phyloP scores from a whole-genome alignment of 2,113 vertebrate species.

The Erythrolamprus reginae region DNA sequence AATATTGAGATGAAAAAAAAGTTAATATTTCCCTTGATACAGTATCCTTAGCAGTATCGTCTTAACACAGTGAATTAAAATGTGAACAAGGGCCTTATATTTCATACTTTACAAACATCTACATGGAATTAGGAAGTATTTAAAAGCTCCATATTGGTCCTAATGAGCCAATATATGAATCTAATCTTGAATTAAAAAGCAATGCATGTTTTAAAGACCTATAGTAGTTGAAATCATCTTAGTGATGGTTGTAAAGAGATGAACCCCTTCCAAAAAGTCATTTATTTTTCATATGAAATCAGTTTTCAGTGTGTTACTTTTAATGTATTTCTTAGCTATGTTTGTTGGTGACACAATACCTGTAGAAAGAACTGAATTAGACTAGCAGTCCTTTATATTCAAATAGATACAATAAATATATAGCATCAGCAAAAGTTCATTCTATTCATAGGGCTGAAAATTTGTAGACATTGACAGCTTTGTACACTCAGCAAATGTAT shows the following conservation, averaged over 20 bases:
- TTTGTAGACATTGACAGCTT: slow-evolving; percentile 22
- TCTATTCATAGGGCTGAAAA: slow-evolving; percentile 30
- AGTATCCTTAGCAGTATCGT: not conserved
- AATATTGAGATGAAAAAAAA: not conserved
- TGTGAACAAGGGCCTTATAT: not conserved
- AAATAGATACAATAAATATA: slow-evolving; percentile 13
- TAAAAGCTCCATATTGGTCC: not conserved
- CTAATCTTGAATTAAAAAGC: not conserved
- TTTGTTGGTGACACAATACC: not conserved
- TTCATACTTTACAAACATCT: not conserved
- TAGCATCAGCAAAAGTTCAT: slow-evolving; percentile 37
- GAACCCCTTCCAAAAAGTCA: not conserved
- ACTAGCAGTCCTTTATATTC: slow-evolving; percentile 2
- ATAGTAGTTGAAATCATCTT: not conserved
- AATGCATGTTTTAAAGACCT: not conserved
- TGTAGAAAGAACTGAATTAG: not conserved
- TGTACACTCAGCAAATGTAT: slow-evolving; percentile 37
- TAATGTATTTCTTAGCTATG: not conserved
- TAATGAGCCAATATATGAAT: not conserved
- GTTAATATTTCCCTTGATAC: not conserved
- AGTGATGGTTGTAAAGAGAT: not conserved
- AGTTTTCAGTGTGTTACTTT: not conserved
- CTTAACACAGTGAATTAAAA: not conserved
- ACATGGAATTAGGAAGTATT: not conserved
- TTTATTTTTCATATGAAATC: not conserved